Evolutionary conservation across 2,113 vertebrate genomes (phyloP).

Genomic region (Cathartes aura): DNA sequence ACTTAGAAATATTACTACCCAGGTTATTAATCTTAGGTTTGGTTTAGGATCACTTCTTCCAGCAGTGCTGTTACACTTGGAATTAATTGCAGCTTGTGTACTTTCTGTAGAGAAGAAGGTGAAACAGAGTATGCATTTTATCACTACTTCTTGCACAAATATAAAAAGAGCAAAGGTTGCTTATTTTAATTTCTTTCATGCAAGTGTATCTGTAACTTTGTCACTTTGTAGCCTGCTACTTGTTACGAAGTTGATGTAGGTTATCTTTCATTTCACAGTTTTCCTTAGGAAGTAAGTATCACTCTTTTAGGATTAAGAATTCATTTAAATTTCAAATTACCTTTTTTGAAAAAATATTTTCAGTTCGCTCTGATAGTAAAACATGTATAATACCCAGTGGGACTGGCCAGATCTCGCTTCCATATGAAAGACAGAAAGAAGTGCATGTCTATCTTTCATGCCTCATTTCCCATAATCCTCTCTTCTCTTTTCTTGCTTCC

Average conservation of each 20-base stretch:
- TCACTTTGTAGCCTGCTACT: not conserved
- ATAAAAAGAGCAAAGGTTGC: not conserved
- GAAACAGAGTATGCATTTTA: not conserved
- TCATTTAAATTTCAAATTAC: not conserved
- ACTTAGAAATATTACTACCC: slow-evolving; percentile 4
- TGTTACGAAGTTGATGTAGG: not conserved
- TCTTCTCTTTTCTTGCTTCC: not conserved
- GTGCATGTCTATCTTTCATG: not conserved
- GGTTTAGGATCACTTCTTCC: not conserved
- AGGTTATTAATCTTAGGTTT: not conserved
- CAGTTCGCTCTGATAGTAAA: not conserved
- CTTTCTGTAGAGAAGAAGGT: not conserved
- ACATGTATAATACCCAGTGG: accelerated
- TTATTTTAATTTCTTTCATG: not conserved
- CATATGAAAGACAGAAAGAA: not conserved
- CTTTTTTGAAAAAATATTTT: not conserved
- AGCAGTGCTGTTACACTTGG: not conserved
- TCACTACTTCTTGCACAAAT: not conserved
- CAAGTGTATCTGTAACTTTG: not conserved
- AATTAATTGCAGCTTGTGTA: not conserved
- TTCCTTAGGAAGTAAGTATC: not conserved
- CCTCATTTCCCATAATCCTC: not conserved
- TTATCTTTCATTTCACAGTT: not conserved
- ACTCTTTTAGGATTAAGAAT: not conserved
- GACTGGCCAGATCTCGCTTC: not conserved